Percentiles rank a stretch among this genome's conserved stretches.
Conservation (phyloP, 2,888 invertebrate species). For the Aphidoletes aphidimyza region DNA sequence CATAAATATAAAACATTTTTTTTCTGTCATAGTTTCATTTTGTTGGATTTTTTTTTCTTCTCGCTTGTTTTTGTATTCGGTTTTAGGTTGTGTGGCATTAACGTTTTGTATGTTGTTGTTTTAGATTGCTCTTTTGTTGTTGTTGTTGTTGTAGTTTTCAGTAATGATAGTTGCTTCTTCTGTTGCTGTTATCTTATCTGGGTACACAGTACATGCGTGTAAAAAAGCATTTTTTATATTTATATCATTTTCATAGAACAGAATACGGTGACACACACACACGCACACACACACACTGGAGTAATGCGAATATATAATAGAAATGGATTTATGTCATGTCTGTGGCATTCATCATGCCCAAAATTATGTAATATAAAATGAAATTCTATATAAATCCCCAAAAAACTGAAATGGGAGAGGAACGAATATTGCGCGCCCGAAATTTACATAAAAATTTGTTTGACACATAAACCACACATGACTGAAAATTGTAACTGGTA, state of each 20-base stretch:
- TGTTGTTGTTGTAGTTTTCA: background rate
- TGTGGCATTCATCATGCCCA: background rate
- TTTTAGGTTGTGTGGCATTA: background rate
- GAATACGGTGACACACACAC: background rate
- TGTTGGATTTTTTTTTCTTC: slow-evolving; percentile 15
- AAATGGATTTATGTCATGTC: slow-evolving; percentile 5
- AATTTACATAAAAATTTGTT: background rate
- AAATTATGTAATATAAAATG: background rate
- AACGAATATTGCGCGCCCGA: background rate
- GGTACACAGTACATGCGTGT: background rate
- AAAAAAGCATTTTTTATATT: slow-evolving; percentile 50
- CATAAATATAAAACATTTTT: slow-evolving; percentile 53
- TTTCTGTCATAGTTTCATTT: slow-evolving; percentile 5
- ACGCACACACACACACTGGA: slow-evolving; percentile 12
- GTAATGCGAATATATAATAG: background rate
- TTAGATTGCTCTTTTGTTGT: background rate
- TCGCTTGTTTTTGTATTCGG: background rate
- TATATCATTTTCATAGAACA: slow-evolving; percentile 48
- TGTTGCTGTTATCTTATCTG: background rate
- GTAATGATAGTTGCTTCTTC: background rate
- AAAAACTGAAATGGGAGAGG: background rate
- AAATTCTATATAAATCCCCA: background rate
- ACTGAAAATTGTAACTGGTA: background rate
- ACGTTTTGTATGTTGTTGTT: background rate
- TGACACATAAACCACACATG: background rate